phyloP scores from a whole-genome alignment of 2,888 invertebrate genomes.

The Trachelus iudaicus region DNA sequence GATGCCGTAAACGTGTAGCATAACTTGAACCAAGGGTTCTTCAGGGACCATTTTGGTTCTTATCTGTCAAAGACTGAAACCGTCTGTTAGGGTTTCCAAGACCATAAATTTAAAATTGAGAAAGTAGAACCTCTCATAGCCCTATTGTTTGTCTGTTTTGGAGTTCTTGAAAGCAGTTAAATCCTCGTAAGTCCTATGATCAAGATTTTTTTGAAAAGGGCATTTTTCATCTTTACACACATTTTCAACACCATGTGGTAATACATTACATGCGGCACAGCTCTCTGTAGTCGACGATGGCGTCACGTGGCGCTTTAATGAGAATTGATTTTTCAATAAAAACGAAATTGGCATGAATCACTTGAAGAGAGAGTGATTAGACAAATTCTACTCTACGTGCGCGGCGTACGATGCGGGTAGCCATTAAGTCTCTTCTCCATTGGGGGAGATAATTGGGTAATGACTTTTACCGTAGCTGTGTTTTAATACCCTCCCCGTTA shows the following conservation, averaged over 20 bases:
- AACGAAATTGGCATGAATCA: slow-evolving; percentile 46
- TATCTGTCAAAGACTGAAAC: not conserved
- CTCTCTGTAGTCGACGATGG: slow-evolving; percentile 26
- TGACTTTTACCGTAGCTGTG: slow-evolving; percentile 16
- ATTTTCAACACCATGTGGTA: not conserved
- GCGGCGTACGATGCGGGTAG: slow-evolving; percentile 25
- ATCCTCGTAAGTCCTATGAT: not conserved
- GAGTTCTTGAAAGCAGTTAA: not conserved
- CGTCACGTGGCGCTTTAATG: slow-evolving; percentile 32
- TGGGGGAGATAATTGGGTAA: slow-evolving; percentile 38
- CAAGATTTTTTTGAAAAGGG: not conserved
- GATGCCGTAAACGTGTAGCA: not conserved
- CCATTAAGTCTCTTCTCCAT: slow-evolving; percentile 16
- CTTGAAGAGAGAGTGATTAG: slow-evolving; percentile 18
- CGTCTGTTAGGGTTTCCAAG: not conserved
- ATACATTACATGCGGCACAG: not conserved
- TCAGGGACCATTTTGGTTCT: not conserved
- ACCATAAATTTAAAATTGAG: not conserved
- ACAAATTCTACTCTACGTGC: slow-evolving; percentile 2
- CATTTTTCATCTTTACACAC: not conserved
- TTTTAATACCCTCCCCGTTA: not conserved
- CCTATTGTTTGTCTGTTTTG: not conserved
- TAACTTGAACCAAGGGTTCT: not conserved
- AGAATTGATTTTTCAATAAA: slow-evolving; percentile 52
- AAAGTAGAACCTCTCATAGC: not conserved